Evolutionary conservation across 2,113 vertebrate species (phyloP).

Genomic region (Todiramphus chloris): DNA sequence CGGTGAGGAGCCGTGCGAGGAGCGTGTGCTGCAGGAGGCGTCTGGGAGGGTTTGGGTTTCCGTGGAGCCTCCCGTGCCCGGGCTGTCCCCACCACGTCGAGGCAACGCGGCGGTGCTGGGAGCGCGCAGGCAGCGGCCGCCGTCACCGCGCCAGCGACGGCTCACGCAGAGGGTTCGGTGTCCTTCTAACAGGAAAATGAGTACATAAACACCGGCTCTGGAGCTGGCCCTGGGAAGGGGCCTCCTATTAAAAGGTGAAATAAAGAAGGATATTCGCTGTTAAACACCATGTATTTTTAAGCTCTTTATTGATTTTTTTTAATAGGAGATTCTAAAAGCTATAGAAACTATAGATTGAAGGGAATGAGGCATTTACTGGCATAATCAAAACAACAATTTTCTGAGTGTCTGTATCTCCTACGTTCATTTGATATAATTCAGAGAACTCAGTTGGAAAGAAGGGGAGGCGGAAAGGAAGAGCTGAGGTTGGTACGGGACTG

Average conservation of each 20-base stretch:
- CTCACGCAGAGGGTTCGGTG: fast-evolving
- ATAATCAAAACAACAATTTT: not conserved
- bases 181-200: not conserved
- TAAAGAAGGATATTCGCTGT: not conserved
- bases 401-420: not conserved
- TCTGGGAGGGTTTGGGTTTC: not conserved
- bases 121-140: not conserved
- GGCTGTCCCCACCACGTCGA: not conserved
- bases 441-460: not conserved
- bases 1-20: not conserved
- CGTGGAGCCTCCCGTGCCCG: not conserved
- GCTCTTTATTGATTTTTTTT: not conserved
- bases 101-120: too few relatives aligned
- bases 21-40: not conserved
- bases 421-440: not conserved
- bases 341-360: not conserved
- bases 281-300: not conserved
- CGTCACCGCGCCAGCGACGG: not conserved
- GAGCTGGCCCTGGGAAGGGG: not conserved
- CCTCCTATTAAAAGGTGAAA: not conserved
- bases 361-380: not conserved
- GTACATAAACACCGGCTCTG: not conserved
- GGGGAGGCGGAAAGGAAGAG: not conserved
- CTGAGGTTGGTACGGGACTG: not conserved
- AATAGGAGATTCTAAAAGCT: not conserved